Evolutionary conservation across 2,888 invertebrate species (phyloP).

Genomic region (Monopis laevigella): DNA sequence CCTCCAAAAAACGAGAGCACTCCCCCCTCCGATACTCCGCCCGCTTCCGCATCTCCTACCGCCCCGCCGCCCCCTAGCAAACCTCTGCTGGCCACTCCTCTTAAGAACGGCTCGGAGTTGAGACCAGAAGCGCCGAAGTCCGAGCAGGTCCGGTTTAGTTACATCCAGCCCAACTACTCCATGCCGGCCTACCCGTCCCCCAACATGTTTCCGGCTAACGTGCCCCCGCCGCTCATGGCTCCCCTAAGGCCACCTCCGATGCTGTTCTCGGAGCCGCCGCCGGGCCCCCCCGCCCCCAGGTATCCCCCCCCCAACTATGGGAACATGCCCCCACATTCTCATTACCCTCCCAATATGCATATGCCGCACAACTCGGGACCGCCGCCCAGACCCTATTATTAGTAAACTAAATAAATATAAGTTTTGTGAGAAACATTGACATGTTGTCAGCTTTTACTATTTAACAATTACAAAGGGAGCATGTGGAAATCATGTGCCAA

Average conservation of each 20-base stretch:
- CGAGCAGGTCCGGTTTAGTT: constrained; percentile 16
- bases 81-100: constrained; percentile 31
- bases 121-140: constrained; percentile 39
- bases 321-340: too few relatives aligned
- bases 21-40: constrained; percentile 58
- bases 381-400: constrained; percentile 49
- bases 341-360: constrained; percentile 16
- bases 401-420: too few relatives aligned
- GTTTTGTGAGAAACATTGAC: too few relatives aligned
- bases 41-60: constrained; percentile 56
- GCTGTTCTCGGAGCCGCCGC: constrained; percentile 31
- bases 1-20: constrained; percentile 66
- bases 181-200: constrained; percentile 44
- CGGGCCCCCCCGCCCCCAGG: constrained; percentile 29
- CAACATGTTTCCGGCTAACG: constrained; percentile 27
- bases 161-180: constrained; percentile 47
- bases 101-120: constrained; percentile 48
- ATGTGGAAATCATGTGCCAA: too few relatives aligned
- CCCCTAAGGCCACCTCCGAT: constrained; percentile 34
- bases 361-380: constrained; percentile 31
- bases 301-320: constrained; percentile 11
- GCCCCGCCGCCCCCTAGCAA: constrained; percentile 27
- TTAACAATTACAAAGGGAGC: too few relatives aligned
- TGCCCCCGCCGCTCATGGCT: constrained; percentile 23
- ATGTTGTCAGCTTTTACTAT: too few relatives aligned